Evolutionary conservation across 2,113 vertebrate species (phyloP).

Genomic region (Collichthys lucidus): DNA sequence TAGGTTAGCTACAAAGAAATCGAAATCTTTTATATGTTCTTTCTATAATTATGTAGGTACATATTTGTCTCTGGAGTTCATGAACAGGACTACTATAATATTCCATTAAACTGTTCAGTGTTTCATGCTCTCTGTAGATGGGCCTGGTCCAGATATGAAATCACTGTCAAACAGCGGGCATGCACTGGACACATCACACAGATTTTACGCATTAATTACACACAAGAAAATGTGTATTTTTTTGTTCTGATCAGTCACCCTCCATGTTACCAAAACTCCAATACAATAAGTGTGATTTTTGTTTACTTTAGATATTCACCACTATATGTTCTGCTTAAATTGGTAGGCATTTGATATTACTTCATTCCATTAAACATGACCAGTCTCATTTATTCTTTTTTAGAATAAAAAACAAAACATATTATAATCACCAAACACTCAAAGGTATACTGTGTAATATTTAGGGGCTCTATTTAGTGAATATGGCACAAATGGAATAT

Average conservation of each 20-base stretch:
- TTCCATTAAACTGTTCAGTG: not conserved
- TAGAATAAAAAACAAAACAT: too few species aligned
- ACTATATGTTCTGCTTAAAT: too few species aligned
- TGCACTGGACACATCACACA: slow-evolving; percentile 24
- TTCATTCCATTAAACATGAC: too few species aligned
- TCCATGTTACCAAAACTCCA: slow-evolving; percentile 33
- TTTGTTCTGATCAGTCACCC: slow-evolving; percentile 43
- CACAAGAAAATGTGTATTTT: slow-evolving; percentile 52
- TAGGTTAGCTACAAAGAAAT: not conserved
- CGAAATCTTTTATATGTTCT: not conserved
- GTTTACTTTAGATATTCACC: too few species aligned
- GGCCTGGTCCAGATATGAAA: slow-evolving; percentile 55
- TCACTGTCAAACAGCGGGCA: slow-evolving; percentile 41
- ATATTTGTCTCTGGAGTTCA: not conserved
- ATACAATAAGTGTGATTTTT: slow-evolving; percentile 30
- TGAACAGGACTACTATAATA: not conserved
- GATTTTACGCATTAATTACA: slow-evolving; percentile 58
- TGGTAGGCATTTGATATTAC: too few species aligned
- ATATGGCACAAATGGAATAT: too few species aligned
- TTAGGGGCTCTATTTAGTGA: too few species aligned
- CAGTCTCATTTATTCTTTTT: too few species aligned
- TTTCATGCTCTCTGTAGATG: slow-evolving; percentile 33
- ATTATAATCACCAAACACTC: too few species aligned
- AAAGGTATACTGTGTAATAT: too few species aligned
- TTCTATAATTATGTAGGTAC: not conserved